phyloP scores from a whole-genome alignment of 2,113 vertebrate species.

The Passer montanus region DNA sequence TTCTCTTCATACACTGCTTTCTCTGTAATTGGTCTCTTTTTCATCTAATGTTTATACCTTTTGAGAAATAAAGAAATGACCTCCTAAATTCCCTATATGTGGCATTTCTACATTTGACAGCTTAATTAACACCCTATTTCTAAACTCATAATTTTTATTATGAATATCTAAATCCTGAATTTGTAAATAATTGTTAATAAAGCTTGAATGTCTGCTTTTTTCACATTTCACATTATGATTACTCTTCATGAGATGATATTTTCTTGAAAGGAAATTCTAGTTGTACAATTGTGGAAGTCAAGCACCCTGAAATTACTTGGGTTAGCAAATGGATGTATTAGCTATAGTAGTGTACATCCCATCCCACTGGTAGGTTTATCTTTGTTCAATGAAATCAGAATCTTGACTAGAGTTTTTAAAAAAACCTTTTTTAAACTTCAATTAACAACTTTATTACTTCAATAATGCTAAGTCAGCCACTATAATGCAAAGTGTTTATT shows the following conservation, averaged over 20 bases:
- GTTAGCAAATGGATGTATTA: not conserved
- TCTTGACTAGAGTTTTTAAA: not conserved
- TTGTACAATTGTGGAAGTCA: not conserved
- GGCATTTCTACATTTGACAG: not conserved
- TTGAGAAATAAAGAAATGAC: not conserved
- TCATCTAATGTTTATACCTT: not conserved
- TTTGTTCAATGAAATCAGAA: not conserved
- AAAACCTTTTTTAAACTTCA: accelerated
- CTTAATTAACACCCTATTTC: not conserved
- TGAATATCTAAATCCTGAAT: not conserved
- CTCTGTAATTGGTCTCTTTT: not conserved
- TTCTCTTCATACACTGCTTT: not conserved
- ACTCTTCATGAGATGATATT: not conserved
- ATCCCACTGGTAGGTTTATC: not conserved
- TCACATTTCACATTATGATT: not conserved
- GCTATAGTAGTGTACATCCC: not conserved
- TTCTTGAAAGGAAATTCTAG: not conserved
- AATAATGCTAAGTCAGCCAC: not conserved
- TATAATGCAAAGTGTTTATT: not conserved
- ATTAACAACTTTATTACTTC: not conserved
- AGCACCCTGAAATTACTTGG: not conserved
- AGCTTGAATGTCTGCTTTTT: not conserved
- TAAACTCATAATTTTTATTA: not conserved
- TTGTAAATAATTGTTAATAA: not conserved
- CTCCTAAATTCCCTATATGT: not conserved